Evolutionary conservation across 2,113 vertebrate genomes (phyloP).

Genomic region (Emydocephalus ijimae): DNA sequence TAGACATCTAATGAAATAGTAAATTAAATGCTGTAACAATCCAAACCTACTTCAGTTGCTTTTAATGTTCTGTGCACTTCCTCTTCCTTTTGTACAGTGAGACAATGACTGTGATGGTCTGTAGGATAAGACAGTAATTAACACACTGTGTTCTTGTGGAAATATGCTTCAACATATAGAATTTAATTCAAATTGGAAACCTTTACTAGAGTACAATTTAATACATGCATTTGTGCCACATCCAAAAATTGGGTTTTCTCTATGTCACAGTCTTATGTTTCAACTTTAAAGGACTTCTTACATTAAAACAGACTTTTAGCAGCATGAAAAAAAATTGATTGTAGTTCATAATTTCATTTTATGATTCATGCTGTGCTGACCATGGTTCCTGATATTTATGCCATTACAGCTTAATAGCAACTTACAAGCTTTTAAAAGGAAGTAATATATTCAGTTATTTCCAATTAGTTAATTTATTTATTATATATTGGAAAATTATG

Average conservation of each 20-base stretch:
- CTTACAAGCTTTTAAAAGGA: not conserved
- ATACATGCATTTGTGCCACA: not conserved
- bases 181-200: not conserved
- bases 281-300: not conserved
- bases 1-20: not conserved
- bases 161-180: not conserved
- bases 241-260: not conserved
- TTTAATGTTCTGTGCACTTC: not conserved
- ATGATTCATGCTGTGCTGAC: not conserved
- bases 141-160: not conserved
- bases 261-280: not conserved
- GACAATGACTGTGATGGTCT: not conserved
- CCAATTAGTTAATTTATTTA: not conserved
- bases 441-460: not conserved
- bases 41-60: not conserved
- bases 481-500: not conserved
- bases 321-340: not conserved
- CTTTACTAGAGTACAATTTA: not conserved
- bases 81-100: not conserved
- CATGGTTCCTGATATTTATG: not conserved
- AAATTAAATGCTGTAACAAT: not conserved
- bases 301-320: not conserved
- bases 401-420: not conserved
- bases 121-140: not conserved
- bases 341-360: not conserved